These are phyloP conservation scores for Nannobrachium achirus DNA, from an alignment of 2,113 vertebrate genomes.

Conservation along the genomic window DNA sequence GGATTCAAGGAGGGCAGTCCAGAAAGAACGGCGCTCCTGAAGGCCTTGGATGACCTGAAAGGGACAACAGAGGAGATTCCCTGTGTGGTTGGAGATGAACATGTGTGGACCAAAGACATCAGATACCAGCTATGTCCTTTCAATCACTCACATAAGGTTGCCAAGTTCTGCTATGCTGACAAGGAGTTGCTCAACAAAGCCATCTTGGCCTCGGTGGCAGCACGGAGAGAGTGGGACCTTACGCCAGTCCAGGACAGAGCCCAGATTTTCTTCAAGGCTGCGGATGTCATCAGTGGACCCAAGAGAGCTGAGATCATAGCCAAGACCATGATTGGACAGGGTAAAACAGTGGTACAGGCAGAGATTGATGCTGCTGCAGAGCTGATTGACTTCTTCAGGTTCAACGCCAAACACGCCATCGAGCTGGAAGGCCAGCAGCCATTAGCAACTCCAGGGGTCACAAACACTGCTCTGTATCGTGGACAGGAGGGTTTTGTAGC, in stretches of 20 bases:
- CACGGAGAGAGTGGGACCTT: conserved; percentile 92
- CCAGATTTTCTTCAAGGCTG: conserved; percentile 90
- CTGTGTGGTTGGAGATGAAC: conserved; percentile 90
- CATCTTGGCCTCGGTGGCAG: conserved; percentile 84
- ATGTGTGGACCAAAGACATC: conserved; percentile 88
- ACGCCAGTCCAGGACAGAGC: conserved; percentile 88
- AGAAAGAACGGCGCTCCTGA: conserved; percentile 82
- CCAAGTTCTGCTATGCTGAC: conserved; percentile 96
- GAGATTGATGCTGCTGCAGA: conserved; percentile 93
- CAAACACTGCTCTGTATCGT: conserved; percentile 91
- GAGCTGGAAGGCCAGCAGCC: conserved; percentile 88
- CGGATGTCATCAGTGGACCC: conserved; percentile 87
- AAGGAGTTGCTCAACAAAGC: conserved; percentile 93
- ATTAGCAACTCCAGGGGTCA: conserved; percentile 79
- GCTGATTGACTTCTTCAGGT: conserved; percentile 96
- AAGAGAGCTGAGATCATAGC: conserved; percentile 89
- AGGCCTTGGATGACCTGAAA: conserved; percentile 84
- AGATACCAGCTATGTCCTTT: conserved; percentile 92
- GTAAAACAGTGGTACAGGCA: conserved; percentile 93
- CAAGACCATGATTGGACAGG: conserved; percentile 98
- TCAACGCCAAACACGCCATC: conserved; percentile 91
- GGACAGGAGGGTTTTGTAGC: conserved; percentile 97
- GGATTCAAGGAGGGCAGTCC: conserved; percentile 83
- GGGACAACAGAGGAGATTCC: conserved; percentile 88
- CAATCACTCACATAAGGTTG: conserved; percentile 90